Evolutionary conservation across 2,113 vertebrate species (phyloP), one percentile per base, ranked within the genome.

Genomic region (Echinops telfairi): DNA sequence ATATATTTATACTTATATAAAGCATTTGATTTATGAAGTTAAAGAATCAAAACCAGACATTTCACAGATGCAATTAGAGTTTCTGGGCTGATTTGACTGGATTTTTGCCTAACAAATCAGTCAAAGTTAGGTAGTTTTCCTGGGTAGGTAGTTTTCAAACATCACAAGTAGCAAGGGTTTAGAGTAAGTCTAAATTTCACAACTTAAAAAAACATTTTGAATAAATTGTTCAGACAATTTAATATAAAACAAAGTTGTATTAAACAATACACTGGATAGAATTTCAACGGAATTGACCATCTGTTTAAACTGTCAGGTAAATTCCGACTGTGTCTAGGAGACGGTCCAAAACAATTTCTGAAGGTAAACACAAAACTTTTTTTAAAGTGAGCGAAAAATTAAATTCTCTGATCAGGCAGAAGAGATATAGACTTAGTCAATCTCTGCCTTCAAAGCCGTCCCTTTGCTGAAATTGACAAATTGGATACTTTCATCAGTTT

Each of bases 401-500:
- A 95, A 96, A 85, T 92, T 94, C 91, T 92, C 58, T 81, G 36
- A 92, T 90, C 64, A 66, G 89, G 83, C 20, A 86, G 88, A 25
- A 86, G 88, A 95, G 38, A 78, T 87, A 86, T 43, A 88, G 81
- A 87, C 36, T 93, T 82, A 90, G 92, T 92, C 87, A 87, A 86
- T 93, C 81, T 95, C 90, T 95, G 71, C 60, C 90, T 94, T 96
- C 79, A 95, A 95, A 96, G 88, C 58, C 22, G 66, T 90, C 83
- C 60, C 81, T 81, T 89, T 57, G 36, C 31, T 58, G 94, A 96
- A 96, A 95, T 95, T 86, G 94, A 94, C 92, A 96, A 95, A 96
- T 96, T 94, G 83, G 95, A 93, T 95, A 90, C 94, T 97, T 96
- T 94, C 86, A 94, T 96, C 93, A 88, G 40, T 77, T 95, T 83